Conservation (phyloP, 2,797 vertebrate species). For the Notoglanidium macrostoma region DNA sequence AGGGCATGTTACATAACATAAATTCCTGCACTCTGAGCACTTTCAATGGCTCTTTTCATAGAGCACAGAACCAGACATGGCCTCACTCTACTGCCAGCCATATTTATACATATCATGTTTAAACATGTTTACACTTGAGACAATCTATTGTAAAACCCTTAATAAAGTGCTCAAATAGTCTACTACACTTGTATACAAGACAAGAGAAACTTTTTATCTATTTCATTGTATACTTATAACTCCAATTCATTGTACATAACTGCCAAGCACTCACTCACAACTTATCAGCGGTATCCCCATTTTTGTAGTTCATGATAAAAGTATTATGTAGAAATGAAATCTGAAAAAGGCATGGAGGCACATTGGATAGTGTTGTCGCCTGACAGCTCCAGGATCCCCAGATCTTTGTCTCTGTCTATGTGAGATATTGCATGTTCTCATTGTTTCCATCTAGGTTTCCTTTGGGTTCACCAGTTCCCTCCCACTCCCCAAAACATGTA, state of each 20-base stretch:
- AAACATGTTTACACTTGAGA: slow-evolving; percentile 69
- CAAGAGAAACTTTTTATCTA: slow-evolving; percentile 48
- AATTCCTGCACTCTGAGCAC: slow-evolving; percentile 62
- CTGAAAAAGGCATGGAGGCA: neutral
- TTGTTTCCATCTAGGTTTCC: neutral
- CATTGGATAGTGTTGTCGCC: neutral
- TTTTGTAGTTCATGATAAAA: neutral
- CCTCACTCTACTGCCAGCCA: slow-evolving; percentile 59
- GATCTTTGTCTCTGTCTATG: neutral
- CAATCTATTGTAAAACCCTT: slow-evolving; percentile 61
- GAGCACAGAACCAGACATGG: slow-evolving; percentile 59
- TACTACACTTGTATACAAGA: slow-evolving; percentile 64
- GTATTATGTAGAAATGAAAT: neutral
- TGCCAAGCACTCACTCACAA: neutral
- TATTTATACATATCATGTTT: slow-evolving; percentile 70
- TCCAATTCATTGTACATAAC: neutral
- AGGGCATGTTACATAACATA: slow-evolving; percentile 69
- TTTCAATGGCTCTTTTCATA: slow-evolving; percentile 70
- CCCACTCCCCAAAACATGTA: neutral
- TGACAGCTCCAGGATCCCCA: neutral
- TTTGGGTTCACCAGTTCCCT: neutral
- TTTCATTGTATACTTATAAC: slow-evolving; percentile 20
- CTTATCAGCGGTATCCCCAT: too few relatives aligned
- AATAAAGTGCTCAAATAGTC: slow-evolving; percentile 62
- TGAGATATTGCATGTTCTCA: neutral